These are phyloP conservation scores for Raphicerus campestris DNA, from an alignment of 2,113 vertebrate species.

Conservation along the genomic window DNA sequence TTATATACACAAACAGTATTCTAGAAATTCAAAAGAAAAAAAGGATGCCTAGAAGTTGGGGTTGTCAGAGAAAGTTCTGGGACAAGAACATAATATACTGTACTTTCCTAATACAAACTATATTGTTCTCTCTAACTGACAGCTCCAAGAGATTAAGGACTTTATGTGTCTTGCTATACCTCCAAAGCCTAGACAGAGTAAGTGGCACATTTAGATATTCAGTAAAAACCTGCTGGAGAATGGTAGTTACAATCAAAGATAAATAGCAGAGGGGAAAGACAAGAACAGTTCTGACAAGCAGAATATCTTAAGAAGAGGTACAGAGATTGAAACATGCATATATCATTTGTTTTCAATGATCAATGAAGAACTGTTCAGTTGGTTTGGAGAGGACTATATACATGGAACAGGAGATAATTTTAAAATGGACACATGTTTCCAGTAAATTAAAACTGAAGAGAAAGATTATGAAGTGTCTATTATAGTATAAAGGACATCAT, in stretches of 20 bases:
- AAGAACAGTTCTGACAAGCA: neutral
- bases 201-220: neutral
- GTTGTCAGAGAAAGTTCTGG: neutral
- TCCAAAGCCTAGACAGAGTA: neutral
- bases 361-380: neutral
- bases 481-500: neutral
- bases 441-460: conserved; percentile 5
- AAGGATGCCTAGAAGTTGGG: neutral
- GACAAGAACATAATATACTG: neutral
- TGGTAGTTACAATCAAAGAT: neutral
- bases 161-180: neutral
- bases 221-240: neutral
- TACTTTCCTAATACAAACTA: neutral
- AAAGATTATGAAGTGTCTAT: conserved; percentile 2
- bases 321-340: neutral
- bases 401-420: neutral
- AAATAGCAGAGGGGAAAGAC: neutral
- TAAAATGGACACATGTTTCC: neutral
- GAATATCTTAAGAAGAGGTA: neutral
- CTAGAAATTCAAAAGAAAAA: neutral
- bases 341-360: neutral
- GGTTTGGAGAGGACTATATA: neutral
- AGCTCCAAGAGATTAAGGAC: neutral
- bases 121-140: neutral
- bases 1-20: neutral